Percentiles rank a stretch among this genome's conserved stretches.
Conservation (phyloP, 2,113 vertebrate genomes). For the Cephalopterus ornatus region DNA sequence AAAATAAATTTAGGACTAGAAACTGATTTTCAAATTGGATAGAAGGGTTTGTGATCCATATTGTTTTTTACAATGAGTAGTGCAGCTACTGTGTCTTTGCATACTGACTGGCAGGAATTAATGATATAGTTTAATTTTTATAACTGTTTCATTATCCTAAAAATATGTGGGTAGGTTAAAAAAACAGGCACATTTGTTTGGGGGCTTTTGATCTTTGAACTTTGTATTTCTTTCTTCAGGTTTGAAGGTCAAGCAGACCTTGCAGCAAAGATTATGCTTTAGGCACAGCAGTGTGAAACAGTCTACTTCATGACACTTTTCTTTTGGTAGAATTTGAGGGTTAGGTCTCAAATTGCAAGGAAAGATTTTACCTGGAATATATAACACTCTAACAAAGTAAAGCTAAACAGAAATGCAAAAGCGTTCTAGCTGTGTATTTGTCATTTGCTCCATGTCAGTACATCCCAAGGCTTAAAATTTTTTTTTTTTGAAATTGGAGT, state of each 20-base stretch:
- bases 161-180: neutral
- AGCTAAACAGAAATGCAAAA: neutral
- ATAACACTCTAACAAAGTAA: neutral
- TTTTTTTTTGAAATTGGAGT: neutral
- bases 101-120: neutral
- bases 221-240: neutral
- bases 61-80: neutral
- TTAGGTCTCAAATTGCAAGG: neutral
- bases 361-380: neutral
- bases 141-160: neutral
- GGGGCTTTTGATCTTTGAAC: neutral
- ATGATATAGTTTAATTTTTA: neutral
- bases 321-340: neutral
- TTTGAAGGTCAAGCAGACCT: neutral
- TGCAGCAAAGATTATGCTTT: neutral
- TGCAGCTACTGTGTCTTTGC: neutral
- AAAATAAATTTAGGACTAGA: neutral
- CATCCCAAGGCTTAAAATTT: neutral
- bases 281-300: neutral
- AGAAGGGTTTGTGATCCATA: neutral
- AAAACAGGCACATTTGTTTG: rapidly evolving
- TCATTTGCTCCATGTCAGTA: neutral
- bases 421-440: neutral
- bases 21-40: neutral
- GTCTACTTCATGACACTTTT: neutral